Evolutionary conservation across 2,888 invertebrate genomes (phyloP), one percentile per base, ranked within the genome.

Genomic region (Leucophora obtusa): DNA sequence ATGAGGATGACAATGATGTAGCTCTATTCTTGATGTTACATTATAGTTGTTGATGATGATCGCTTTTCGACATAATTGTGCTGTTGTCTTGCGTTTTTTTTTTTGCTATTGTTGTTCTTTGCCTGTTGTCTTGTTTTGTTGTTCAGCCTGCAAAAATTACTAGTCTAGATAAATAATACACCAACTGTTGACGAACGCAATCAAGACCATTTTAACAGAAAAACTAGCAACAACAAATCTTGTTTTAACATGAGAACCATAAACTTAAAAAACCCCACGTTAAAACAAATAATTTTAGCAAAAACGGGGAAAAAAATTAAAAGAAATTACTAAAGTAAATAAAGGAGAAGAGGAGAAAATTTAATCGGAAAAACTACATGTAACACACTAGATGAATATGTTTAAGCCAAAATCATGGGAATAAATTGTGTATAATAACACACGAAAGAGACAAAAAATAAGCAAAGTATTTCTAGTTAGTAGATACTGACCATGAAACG

Each of bases 341-440:
- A 70, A 47, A 17, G 28, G 6, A 7, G 65, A 35, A 71, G 76
- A 38, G 58, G 28, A 74, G 38, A 66, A 70, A 54, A 60, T 33
- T n/a, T 9, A 18, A 72, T 66, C 54, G 11, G 33, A 72, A 69
- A 63, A 82, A 74, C 66, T 54, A 24, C 77, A 68, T 72, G 71
- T 51, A 78, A 68, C 71, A 72, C 77, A 72, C 71, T 66, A 54
- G 66, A 66, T 50, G 54, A 53, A 62, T 62, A 51, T 69, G 78
- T 79, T 60, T 66, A 65, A 60, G 54, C 63, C 66, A 63, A 84
- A 83, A 79, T 83, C 83, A 82, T 84, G 83, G 83, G 83, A 84
- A 84, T 82, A 79, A 84, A 82, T 83, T 77, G 71, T 54, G 10
- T 59, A 53, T 8, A 28, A 28, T 28, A 77, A 59, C 59, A n/a